These are phyloP conservation scores for Axea sp. DNA, from an alignment of 2,888 invertebrate genomes.

Conservation along the genomic window DNA sequence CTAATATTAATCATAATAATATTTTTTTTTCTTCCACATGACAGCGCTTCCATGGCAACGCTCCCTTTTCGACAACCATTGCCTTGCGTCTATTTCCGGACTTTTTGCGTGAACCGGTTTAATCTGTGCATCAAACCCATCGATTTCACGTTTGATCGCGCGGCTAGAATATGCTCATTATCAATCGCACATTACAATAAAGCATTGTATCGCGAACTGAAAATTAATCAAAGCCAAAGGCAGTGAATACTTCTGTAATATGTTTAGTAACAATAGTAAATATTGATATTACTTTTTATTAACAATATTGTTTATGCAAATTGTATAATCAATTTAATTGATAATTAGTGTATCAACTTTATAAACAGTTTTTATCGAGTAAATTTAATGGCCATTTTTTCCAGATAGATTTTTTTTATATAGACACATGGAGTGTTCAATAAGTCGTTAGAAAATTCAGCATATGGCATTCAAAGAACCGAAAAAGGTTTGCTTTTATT, in stretches of 20 bases:
- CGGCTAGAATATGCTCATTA: conserved; percentile 24
- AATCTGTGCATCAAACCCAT: neutral
- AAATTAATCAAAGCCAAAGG: conserved; percentile 12
- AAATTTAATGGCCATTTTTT: too few species aligned
- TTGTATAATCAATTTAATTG: too few species aligned
- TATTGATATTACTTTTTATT: too few species aligned
- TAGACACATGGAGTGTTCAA: too few species aligned
- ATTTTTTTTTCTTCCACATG: neutral
- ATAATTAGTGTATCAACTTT: too few species aligned
- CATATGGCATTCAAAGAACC: too few species aligned
- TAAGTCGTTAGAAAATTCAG: too few species aligned
- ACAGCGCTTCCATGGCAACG: conserved; percentile 10
- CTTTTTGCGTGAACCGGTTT: conserved; percentile 1
- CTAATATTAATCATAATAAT: conserved; percentile 5
- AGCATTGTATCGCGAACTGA: conserved; percentile 1
- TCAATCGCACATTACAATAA: conserved; percentile 1
- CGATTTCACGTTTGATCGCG: conserved; percentile 25
- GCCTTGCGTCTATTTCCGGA: conserved; percentile 16
- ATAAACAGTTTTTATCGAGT: too few species aligned
- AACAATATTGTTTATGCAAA: conserved; percentile 2
- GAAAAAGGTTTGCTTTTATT: too few species aligned
- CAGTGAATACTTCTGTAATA: neutral
- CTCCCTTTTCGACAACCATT: neutral
- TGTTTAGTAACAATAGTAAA: too few species aligned
- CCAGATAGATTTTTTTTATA: too few species aligned